phyloP scores from a whole-genome alignment of 1,140 invertebrate genomes.

The Lepidurus couesii region DNA sequence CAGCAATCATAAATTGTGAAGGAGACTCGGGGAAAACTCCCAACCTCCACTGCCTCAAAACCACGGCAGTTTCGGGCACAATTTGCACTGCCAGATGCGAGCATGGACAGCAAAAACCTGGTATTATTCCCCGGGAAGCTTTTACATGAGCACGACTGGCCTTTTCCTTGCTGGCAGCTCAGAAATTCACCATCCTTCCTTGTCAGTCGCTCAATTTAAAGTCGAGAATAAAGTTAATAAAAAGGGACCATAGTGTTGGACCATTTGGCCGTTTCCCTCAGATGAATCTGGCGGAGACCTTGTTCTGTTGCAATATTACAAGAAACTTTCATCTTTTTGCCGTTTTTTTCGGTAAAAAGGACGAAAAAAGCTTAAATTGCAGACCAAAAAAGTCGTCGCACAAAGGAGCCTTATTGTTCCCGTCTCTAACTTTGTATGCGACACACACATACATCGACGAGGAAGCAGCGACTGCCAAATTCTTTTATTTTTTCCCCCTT shows the following conservation, averaged over 20 bases:
- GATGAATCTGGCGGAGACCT: background rate
- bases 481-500: background rate
- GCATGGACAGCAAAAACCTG: background rate
- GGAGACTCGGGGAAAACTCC: background rate
- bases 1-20: constrained; percentile 1
- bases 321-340: background rate
- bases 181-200: constrained; percentile 2
- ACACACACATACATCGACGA: background rate
- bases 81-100: background rate
- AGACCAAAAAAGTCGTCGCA: background rate
- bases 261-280: background rate
- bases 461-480: background rate
- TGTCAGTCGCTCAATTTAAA: background rate
- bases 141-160: background rate
- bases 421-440: background rate
- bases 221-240: background rate
- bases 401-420: constrained; percentile 10
- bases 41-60: too few relatives aligned
- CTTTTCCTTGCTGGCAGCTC: background rate
- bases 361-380: background rate
- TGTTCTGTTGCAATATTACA: background rate
- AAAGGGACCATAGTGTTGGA: background rate
- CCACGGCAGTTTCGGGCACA: background rate
- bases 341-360: background rate
- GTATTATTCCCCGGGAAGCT: constrained; percentile 10